A percentile compares a stretch with the other conserved stretches of the same genome.
phyloP scores from a whole-genome alignment of 2,113 vertebrate species.

The Noctilio leporinus region DNA sequence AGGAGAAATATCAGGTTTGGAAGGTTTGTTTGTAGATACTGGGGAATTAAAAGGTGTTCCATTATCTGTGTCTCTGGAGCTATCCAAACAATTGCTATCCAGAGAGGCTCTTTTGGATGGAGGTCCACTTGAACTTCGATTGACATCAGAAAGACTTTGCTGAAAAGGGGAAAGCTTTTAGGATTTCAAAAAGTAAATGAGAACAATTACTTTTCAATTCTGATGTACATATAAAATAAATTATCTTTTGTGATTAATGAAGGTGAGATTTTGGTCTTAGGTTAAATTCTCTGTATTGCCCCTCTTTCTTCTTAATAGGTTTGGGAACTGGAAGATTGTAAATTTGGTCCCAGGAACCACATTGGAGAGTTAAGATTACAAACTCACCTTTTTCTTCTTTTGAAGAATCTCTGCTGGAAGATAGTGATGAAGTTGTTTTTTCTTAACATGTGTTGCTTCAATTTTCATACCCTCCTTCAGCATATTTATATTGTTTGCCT shows the following conservation, averaged over 20 bases:
- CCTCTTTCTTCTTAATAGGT: background rate
- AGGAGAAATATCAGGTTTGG: slow-evolving; percentile 73
- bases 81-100: slow-evolving; percentile 85
- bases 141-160: slow-evolving; percentile 87
- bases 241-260: background rate
- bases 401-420: slow-evolving; percentile 92
- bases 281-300: background rate
- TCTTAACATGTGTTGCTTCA: slow-evolving; percentile 94
- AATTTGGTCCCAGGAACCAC: background rate
- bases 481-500: slow-evolving; percentile 94
- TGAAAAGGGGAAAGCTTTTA: slow-evolving; percentile 62
- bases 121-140: slow-evolving; percentile 81
- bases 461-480: slow-evolving; percentile 97
- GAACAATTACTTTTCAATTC: slow-evolving; percentile 21
- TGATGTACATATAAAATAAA: background rate
- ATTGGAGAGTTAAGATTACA: background rate
- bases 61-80: slow-evolving; percentile 86
- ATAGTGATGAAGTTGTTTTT: slow-evolving; percentile 94
- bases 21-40: slow-evolving; percentile 72
- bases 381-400: slow-evolving; percentile 91
- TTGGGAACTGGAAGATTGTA: background rate
- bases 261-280: background rate
- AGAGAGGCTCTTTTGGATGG: slow-evolving; percentile 86
- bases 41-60: slow-evolving; percentile 85
- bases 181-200: slow-evolving; percentile 38